Evolutionary conservation across 1,140 invertebrate species (phyloP).

Genomic region (Hypothenemus hampei): DNA sequence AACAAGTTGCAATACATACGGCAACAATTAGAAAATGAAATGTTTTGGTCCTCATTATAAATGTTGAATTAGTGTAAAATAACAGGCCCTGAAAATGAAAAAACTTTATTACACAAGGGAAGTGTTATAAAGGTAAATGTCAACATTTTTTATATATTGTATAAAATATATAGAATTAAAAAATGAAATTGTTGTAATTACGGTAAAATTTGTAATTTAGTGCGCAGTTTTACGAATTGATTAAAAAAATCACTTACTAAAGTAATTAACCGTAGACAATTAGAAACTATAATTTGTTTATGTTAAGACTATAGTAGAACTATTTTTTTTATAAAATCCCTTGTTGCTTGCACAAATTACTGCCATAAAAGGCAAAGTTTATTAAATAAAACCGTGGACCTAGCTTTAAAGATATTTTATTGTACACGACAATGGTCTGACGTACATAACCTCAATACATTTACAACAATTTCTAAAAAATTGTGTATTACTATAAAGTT

Average conservation of each 20-base stretch:
- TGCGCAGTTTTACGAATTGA: background rate
- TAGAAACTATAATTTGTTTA: too few species aligned
- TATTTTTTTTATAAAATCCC: too few species aligned
- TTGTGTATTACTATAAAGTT: too few species aligned
- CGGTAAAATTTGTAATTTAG: background rate
- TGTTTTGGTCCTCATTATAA: constrained; percentile 1
- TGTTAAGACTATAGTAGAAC: too few species aligned
- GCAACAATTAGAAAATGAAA: background rate
- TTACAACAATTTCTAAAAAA: too few species aligned
- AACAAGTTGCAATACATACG: background rate
- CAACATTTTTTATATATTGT: background rate
- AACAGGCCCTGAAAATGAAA: background rate
- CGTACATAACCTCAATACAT: too few species aligned
- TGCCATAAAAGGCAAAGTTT: too few species aligned
- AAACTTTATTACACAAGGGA: background rate
- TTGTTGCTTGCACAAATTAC: too few species aligned
- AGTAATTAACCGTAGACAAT: background rate
- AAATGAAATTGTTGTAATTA: background rate
- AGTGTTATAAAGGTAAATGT: background rate
- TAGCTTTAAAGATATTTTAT: too few species aligned
- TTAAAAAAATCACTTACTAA: background rate
- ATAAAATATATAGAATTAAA: background rate
- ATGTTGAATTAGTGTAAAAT: background rate
- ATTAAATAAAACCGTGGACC: too few species aligned
- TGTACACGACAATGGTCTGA: too few species aligned